Base-by-base conservation (phyloP, 2,888 invertebrate genomes). In the Stenotaenia linearis region DNA sequence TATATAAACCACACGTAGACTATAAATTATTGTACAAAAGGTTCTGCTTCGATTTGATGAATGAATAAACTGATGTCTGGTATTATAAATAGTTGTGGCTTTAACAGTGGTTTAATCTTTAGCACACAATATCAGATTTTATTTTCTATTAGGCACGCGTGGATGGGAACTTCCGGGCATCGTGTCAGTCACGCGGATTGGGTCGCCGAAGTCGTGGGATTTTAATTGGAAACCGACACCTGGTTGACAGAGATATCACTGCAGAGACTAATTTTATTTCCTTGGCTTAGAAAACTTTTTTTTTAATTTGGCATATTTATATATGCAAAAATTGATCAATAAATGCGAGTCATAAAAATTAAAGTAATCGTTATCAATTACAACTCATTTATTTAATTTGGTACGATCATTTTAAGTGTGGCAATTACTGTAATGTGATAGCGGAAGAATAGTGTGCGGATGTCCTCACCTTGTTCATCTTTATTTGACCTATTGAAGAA, bases 141-240 rank as follows among this genome's bases (percentile, higher is more conserved):
- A 12, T 45, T 45, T 45, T 45, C 50, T 50, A 50, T 50, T 28
- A 69, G 69, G 69, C 69, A 28, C 69, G 69, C 69, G 69, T 69
- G 25, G 69, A 69, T 69, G 25, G 69, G 69, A 69, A 69, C 69
- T 69, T 69, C 69, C 69, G 69, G 69, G 69, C 69, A 69, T 69
- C 25, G 25, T 69, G 69, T 25, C 69, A 69, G 28, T 25, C 69
- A 69, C 69, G 69, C 25, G 69, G 69, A 23, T n/a, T 69, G 28
- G 69, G 69, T 69, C 69, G 69, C 69, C 69, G 25, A n/a, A n/a
- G 69, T 69, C 69, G 69, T 69, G 69, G 69, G 69, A 69, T 28
- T 69, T 69, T 28, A 28, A 28, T 12, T 25, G 12, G 28, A 69
- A 69, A 10, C 25, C 28, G 69, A 28, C 69, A 69, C 25, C 69